phyloP scores from a whole-genome alignment of 2,888 invertebrate genomes.

The Phragmatobia fuliginosa region DNA sequence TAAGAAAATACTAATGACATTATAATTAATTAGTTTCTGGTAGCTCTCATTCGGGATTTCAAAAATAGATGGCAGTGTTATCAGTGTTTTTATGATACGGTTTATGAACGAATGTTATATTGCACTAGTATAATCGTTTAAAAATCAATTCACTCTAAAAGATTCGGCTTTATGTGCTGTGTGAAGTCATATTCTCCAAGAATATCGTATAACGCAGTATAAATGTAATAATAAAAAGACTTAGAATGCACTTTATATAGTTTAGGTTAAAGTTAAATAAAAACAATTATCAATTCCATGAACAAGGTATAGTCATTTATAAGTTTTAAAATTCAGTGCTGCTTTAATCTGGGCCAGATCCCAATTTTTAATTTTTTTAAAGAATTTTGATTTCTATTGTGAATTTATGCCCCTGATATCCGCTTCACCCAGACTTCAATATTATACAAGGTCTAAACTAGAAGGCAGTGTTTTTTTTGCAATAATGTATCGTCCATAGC shows the following conservation, averaged over 20 bases:
- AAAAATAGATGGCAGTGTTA: not conserved
- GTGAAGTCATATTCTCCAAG: constrained; percentile 4
- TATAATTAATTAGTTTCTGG: too few species aligned
- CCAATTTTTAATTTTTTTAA: too few species aligned
- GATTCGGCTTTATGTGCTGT: not conserved
- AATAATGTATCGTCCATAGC: not conserved
- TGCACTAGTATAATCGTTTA: not conserved
- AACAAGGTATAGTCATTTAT: not conserved
- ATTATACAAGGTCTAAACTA: not conserved
- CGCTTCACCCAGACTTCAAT: not conserved
- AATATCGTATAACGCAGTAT: constrained; percentile 13
- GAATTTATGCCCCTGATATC: not conserved
- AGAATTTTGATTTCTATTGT: too few species aligned
- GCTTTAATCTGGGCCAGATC: not conserved
- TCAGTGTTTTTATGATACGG: not conserved
- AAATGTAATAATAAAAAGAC: constrained; percentile 1
- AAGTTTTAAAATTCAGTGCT: not conserved
- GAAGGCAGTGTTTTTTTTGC: constrained; percentile 1
- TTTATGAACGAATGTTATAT: not conserved
- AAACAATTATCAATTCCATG: constrained; percentile 7
- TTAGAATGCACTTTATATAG: not conserved
- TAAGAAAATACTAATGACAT: too few species aligned
- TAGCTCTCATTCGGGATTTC: not conserved
- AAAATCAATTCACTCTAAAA: not conserved
- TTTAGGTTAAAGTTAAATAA: not conserved